Base-by-base conservation (phyloP, 2,888 invertebrate species). In the Cryptocephalus primarius region DNA sequence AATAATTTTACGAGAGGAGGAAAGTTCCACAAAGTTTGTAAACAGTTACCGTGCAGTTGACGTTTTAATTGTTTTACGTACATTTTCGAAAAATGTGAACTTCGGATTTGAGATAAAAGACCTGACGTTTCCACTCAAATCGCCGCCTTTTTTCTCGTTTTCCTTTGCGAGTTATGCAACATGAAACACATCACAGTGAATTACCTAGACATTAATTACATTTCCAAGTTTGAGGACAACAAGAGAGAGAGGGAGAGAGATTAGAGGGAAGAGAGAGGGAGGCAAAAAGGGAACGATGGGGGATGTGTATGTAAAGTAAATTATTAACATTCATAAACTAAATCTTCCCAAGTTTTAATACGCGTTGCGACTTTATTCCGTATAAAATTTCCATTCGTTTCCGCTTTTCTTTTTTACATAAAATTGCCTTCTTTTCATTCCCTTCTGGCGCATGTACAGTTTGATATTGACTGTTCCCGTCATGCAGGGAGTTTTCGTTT, bases 271-370 rank as follows among this genome's bases (percentile, higher is more conserved):
- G 6, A 22, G 22, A 6, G 22, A 22, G 22, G 9, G 11, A 39
- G 40, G 38, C 9, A n/a, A 22, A 40, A n/a, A n/a, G n/a, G 6
- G 22, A 22, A 22, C 22, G 22, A 6, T 4, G 22, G 2, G 22
- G 22, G 22, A 4, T 22, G 56, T 62, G 58, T 67, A 68, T 69
- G 68, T 67, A 69, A 68, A 69, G 67, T 68, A 68, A 68, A 69
- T 69, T 68, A 69, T 69, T 68, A 69, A 66, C 68, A 69, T 69
- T 69, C 68, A 67, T 68, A 68, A 69, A 67, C 65, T 66, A 65
- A 66, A 65, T 62, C 64, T 63, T 62, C 53, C 55, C 59, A 62
- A 65, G 62, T 66, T 69, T 68, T 67, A 67, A 68, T 65, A 62
- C 64, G 57, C 61, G 36, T 12, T 36, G 11, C 8, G 63, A 66